These are phyloP conservation scores for Macrophya annulata DNA, from an alignment of 2,888 invertebrate species.

Conservation along the genomic window DNA sequence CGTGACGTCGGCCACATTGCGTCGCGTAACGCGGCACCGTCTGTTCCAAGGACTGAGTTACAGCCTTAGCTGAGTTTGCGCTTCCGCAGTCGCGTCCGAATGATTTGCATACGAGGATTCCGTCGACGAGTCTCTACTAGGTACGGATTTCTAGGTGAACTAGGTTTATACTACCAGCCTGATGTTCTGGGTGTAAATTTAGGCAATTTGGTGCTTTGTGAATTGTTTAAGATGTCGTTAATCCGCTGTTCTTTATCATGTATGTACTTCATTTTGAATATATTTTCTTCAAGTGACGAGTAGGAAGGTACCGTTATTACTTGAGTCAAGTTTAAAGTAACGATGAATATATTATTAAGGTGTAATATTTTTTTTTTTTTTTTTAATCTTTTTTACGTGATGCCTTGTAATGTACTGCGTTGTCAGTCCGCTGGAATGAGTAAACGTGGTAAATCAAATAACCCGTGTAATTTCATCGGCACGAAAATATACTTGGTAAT, in stretches of 20 bases:
- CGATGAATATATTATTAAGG: not conserved
- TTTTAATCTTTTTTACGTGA: not conserved
- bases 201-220: not conserved
- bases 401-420: not conserved
- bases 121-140: constrained; percentile 14
- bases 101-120: constrained; percentile 70
- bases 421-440: not conserved
- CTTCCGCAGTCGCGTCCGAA: constrained; percentile 68
- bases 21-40: constrained; percentile 25
- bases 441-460: not conserved
- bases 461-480: constrained; percentile 12
- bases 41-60: constrained; percentile 33
- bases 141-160: not conserved
- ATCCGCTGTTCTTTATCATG: not conserved
- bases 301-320: too few relatives aligned
- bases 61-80: constrained; percentile 67
- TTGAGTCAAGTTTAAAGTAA: not conserved
- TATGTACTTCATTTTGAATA: not conserved
- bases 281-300: not conserved
- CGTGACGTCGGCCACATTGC: constrained; percentile 14
- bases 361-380: not conserved
- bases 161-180: not conserved
- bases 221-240: not conserved
- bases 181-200: not conserved
- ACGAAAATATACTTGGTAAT: not conserved